These are phyloP conservation scores for Ammodytes marinus DNA, from an alignment of 2,113 vertebrate species.

Conservation along the genomic window DNA sequence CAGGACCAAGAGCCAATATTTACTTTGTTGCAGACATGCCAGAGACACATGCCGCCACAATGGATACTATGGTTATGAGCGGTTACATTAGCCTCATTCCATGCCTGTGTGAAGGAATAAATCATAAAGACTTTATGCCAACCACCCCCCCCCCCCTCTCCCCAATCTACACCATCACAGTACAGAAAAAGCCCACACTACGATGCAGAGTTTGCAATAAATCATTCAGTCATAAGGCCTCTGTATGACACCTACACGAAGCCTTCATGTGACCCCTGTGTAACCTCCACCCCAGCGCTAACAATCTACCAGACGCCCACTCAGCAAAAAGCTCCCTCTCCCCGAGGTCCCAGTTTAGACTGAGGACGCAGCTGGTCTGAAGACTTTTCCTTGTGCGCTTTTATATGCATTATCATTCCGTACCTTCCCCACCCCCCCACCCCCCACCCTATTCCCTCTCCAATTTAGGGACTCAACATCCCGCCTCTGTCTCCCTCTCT, in stretches of 20 bases:
- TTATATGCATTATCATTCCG: conserved; percentile 53
- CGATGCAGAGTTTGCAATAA: conserved; percentile 50
- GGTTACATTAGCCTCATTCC: conserved; percentile 30
- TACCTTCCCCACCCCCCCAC: conserved; percentile 2
- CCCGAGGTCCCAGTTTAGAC: conserved; percentile 58
- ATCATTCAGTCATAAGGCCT: conserved; percentile 66
- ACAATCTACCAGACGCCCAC: conserved; percentile 73
- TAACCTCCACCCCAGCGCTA: conserved; percentile 58
- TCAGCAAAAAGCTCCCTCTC: conserved; percentile 66
- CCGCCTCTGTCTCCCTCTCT: conserved; percentile 9
- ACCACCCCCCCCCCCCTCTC: neutral
- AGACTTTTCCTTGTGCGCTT: conserved; percentile 73
- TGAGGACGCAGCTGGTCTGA: conserved; percentile 73
- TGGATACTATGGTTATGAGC: conserved; percentile 26
- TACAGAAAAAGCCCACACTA: conserved; percentile 46
- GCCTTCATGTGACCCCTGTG: conserved; percentile 64
- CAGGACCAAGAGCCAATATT: conserved; percentile 27
- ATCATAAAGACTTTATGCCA: conserved; percentile 27
- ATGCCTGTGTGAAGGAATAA: conserved; percentile 34
- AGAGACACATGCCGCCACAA: conserved; percentile 44
- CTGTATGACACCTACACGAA: conserved; percentile 70
- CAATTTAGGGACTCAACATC: conserved; percentile 24
- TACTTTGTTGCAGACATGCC: conserved; percentile 40
- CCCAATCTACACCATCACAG: conserved; percentile 33
- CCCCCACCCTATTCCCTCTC: neutral